Evolutionary conservation across 2,113 vertebrate genomes (phyloP), one percentile per base, ranked within the genome.

Genomic region (Fregata magnificens): DNA sequence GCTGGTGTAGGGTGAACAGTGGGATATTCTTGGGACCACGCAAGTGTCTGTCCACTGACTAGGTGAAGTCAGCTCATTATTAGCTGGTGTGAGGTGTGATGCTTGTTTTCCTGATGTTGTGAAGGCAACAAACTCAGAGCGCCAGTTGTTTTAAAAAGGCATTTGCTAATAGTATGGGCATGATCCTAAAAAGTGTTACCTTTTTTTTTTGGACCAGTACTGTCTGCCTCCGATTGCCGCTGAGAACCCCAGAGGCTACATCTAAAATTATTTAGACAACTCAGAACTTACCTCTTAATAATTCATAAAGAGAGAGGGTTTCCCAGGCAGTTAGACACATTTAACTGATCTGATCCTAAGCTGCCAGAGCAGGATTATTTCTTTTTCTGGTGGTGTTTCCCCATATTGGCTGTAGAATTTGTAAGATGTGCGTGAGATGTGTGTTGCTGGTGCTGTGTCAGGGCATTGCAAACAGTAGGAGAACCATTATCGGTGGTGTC

Each of bases 51-150:
- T 95, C 81, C 96, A 88, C 93, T 93, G 86, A 82, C 90, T 95
- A 95, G 92, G 91, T 97, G 89, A 94, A 92, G 93, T 95, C 91
- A 96, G 38, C 82, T 97, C 87, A 89, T 97, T 91, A 93, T 95
- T 86, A 93, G 70, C 32, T 86, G 38, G 62, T n/a, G 81, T 83
- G 90, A 97, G 88, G 88, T 90, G 86, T 91, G 92, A 91, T 53
- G 6, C 56, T 96, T 97, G 89, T 90, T 97, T 94, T 90, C 87
- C 69, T 93, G 66, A 86, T 52, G 90, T 95, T 92, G 86, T 95
- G 92, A 97, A 83, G 93, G 83, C 74, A 95, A 95, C 92, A 95
- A 83, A 86, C 65, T 91, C 58, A 88, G 83, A 91, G 63, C 19
- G 16, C 47, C 56, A 42, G 50, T 93, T 91, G 82, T 94, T 93